These are phyloP conservation scores for Oryzias melastigma DNA, from an alignment of 2,113 vertebrate genomes.

Conservation along the genomic window DNA sequence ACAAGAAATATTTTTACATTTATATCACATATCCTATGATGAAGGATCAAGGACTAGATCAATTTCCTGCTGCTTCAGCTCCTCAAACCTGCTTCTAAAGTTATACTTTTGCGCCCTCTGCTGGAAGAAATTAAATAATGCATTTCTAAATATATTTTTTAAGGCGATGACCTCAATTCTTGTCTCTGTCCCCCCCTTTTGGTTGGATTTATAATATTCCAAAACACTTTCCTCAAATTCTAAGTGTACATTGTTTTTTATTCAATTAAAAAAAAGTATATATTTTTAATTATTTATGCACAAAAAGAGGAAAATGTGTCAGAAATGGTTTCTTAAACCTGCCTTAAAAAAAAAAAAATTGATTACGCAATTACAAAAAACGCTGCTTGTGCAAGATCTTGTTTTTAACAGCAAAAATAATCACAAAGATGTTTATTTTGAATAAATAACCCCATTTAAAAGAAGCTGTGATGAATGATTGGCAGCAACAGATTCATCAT, in stretches of 20 bases:
- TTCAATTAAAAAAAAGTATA: background rate
- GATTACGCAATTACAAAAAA: too few species aligned
- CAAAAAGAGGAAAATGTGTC: slow-evolving; percentile 44
- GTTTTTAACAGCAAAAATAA: too few species aligned
- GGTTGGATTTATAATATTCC: slow-evolving; percentile 30
- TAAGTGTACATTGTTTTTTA: background rate
- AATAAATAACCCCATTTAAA: too few species aligned
- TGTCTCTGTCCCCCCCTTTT: slow-evolving; percentile 56
- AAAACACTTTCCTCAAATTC: slow-evolving; percentile 47
- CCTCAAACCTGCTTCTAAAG: background rate
- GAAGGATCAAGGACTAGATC: too few species aligned
- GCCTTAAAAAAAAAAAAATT: too few species aligned
- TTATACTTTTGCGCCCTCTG: slow-evolving; percentile 58
- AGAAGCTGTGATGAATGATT: too few species aligned
- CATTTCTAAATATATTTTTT: background rate
- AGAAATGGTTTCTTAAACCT: too few species aligned
- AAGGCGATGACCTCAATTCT: background rate
- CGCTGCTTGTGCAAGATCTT: too few species aligned
- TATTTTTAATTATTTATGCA: slow-evolving; percentile 20
- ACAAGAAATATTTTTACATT: too few species aligned
- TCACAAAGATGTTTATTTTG: too few species aligned
- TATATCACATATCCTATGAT: too few species aligned
- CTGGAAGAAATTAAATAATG: slow-evolving; percentile 13
- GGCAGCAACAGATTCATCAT: slow-evolving; percentile 41
- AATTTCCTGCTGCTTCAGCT: background rate